These are phyloP conservation scores for Pionites leucogaster DNA, from an alignment of 2,113 vertebrate species.

Conservation along the genomic window DNA sequence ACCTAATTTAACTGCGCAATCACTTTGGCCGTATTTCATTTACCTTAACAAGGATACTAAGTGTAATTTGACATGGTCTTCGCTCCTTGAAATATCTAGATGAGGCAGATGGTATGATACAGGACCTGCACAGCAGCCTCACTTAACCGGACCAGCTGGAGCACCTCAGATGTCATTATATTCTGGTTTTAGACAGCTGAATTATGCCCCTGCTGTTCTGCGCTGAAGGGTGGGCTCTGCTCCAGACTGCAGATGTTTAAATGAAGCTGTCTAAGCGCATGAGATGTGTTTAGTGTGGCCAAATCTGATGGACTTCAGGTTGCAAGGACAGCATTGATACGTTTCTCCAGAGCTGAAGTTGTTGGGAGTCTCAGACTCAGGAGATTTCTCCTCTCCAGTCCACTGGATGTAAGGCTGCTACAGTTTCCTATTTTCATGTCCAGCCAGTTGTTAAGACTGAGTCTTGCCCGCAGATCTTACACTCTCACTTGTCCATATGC, in stretches of 20 bases:
- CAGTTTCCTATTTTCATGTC: neutral
- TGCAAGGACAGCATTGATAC: accelerated
- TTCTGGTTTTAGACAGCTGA: neutral
- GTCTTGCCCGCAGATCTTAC: neutral
- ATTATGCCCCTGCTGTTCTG: neutral
- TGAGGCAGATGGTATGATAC: neutral
- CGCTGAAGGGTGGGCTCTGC: neutral
- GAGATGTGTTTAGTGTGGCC: neutral
- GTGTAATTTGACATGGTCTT: neutral
- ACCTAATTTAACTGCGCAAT: neutral
- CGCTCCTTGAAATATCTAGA: neutral
- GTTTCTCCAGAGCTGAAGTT: neutral
- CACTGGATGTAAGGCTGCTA: neutral
- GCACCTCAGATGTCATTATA: neutral
- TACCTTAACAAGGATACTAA: neutral
- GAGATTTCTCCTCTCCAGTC: neutral
- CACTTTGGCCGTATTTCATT: neutral
- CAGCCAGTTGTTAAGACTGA: neutral
- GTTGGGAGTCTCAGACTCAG: neutral
- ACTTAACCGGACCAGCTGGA: neutral
- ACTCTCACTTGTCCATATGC: neutral
- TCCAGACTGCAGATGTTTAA: neutral
- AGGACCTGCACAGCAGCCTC: neutral
- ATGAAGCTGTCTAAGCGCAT: neutral
- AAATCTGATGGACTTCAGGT: neutral